phyloP scores from a whole-genome alignment of 2,888 invertebrate genomes.

The Dugesia japonica region DNA sequence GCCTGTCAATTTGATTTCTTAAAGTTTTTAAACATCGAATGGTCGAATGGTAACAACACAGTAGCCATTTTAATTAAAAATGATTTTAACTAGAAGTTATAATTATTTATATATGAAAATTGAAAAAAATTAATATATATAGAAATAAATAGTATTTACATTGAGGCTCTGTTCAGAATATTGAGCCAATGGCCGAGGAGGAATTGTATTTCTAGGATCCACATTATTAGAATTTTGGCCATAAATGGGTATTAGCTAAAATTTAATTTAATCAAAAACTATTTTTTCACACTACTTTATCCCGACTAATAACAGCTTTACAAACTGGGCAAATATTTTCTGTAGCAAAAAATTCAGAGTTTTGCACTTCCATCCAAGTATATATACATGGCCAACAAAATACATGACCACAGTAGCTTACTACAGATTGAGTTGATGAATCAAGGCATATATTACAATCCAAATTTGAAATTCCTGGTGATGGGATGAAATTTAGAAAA shows the following conservation, averaged over 20 bases:
- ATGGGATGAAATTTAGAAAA: too few species aligned
- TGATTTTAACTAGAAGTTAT: too few species aligned
- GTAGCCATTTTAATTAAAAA: too few species aligned
- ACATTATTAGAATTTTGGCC: conserved; percentile 56
- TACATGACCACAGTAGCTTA: conserved; percentile 43
- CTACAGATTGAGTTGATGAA: conserved; percentile 37
- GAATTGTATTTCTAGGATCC: conserved; percentile 49
- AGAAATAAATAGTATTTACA: too few species aligned
- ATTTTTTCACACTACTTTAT: too few species aligned
- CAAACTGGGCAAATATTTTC: conserved; percentile 76
- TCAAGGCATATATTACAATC: conserved; percentile 30
- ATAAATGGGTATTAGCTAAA: conserved; percentile 60
- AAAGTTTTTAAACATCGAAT: too few species aligned
- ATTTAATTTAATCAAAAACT: too few species aligned
- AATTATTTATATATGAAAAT: too few species aligned
- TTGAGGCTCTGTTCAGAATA: conserved; percentile 34
- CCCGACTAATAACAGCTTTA: conserved; percentile 81
- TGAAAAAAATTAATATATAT: too few species aligned
- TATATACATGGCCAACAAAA: conserved; percentile 39
- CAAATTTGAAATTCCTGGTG: not conserved
- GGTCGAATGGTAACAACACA: too few species aligned
- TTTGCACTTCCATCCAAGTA: conserved; percentile 58
- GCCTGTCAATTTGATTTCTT: too few species aligned
- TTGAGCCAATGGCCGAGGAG: conserved; percentile 43
- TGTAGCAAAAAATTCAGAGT: conserved; percentile 41